Evolutionary conservation across 1,140 invertebrate genomes (phyloP).

Genomic region (Drosophila lini): DNA sequence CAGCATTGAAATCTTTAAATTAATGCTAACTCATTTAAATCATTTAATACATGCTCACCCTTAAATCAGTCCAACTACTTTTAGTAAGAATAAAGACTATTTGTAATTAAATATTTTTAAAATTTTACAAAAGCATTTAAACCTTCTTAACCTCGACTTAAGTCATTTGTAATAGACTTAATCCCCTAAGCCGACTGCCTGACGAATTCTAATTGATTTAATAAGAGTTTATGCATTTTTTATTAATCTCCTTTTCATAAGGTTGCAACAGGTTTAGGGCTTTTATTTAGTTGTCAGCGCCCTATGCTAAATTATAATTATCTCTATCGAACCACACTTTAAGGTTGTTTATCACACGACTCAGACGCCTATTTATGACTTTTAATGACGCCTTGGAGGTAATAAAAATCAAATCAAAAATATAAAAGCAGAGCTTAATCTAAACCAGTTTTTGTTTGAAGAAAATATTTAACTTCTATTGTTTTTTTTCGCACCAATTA

Average conservation of each 20-base stretch:
- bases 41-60: not conserved
- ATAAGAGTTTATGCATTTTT: conserved; percentile 17
- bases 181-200: not conserved
- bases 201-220: not conserved
- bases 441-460: conserved; percentile 49
- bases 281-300: not conserved
- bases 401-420: conserved; percentile 56
- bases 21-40: not conserved
- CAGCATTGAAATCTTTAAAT: not conserved
- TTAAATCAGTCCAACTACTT: not conserved
- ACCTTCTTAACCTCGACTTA: not conserved
- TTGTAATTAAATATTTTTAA: not conserved
- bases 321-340: conserved; percentile 32
- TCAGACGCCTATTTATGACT: conserved; percentile 37
- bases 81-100: not conserved
- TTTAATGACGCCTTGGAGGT: conserved; percentile 42
- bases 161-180: not conserved
- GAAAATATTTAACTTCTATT: conserved; percentile 20
- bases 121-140: not conserved
- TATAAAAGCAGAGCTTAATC: conserved; percentile 7
- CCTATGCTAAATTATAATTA: conserved; percentile 21
- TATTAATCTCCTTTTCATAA: not conserved
- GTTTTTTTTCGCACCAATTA: conserved; percentile 21
- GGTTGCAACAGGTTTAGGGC: conserved; percentile 3
- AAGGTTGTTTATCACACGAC: conserved; percentile 31